Evolutionary conservation across 2,797 vertebrate species (phyloP).

Genomic region (Thalassophryne amazonica): DNA sequence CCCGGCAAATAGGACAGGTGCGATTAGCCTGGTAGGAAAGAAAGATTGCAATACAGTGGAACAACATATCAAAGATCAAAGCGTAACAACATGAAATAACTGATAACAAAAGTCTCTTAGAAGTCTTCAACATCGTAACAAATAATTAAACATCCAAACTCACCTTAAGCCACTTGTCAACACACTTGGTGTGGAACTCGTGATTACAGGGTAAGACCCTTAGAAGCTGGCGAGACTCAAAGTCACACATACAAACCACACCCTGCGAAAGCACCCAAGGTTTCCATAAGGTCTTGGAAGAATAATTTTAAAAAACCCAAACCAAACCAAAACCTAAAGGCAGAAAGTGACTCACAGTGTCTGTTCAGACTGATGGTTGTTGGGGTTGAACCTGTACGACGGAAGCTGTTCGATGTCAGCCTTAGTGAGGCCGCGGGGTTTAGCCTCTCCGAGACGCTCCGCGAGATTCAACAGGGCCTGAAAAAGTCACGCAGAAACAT

Average conservation of each 20-base stretch:
- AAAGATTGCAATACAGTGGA: background rate
- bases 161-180: slow-evolving; percentile 99
- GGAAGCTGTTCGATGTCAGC: slow-evolving; percentile 97
- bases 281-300: background rate
- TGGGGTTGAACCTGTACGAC: slow-evolving; percentile 96
- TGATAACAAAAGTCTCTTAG: background rate
- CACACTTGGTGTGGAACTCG: slow-evolving; percentile 98
- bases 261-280: slow-evolving; percentile 47
- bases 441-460: slow-evolving; percentile 94
- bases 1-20: slow-evolving; percentile 96
- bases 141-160: slow-evolving; percentile 30
- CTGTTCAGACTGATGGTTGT: slow-evolving; percentile 98
- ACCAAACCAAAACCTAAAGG: background rate
- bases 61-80: background rate
- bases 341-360: slow-evolving; percentile 85
- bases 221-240: slow-evolving; percentile 96
- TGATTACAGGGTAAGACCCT: slow-evolving; percentile 97
- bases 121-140: too few relatives aligned
- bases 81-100: background rate
- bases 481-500: background rate
- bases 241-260: slow-evolving; percentile 99
- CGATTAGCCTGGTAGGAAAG: slow-evolving; percentile 85
- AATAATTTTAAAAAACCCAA: background rate
- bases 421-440: slow-evolving; percentile 93
- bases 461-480: slow-evolving; percentile 95